Evolutionary conservation across 2,797 vertebrate genomes (phyloP).

Genomic region (Enteromius mattozi): DNA sequence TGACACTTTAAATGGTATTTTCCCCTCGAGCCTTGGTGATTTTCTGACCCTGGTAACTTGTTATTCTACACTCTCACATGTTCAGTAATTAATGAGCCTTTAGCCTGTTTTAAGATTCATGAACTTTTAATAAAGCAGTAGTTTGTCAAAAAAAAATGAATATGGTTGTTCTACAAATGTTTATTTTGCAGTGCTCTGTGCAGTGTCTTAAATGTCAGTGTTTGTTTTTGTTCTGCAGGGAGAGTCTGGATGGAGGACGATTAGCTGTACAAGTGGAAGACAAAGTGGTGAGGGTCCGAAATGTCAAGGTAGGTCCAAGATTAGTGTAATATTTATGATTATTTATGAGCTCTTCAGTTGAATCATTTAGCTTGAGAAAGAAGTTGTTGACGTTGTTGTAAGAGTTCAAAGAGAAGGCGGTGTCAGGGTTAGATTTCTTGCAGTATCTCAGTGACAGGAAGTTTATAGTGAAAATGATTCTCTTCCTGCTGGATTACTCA

Average conservation of each 20-base stretch:
- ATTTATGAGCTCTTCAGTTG: not conserved
- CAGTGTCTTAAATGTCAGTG: not conserved
- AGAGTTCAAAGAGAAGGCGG: not conserved
- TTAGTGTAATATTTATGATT: not conserved
- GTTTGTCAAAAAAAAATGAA: not conserved
- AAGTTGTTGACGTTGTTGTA: slow-evolving; percentile 23
- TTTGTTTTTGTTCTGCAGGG: slow-evolving; percentile 80
- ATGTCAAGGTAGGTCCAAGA: slow-evolving; percentile 84
- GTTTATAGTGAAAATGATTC: slow-evolving; percentile 69
- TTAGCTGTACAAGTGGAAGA: slow-evolving; percentile 90
- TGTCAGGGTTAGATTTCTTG: slow-evolving; percentile 28
- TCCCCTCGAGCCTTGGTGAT: not conserved
- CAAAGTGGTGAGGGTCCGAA: slow-evolving; percentile 88
- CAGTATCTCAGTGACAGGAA: slow-evolving; percentile 70
- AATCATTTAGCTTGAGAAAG: not conserved
- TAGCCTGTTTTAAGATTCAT: not conserved
- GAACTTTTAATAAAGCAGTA: not conserved
- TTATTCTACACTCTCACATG: not conserved
- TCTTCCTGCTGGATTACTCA: slow-evolving; percentile 68
- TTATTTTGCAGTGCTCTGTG: not conserved
- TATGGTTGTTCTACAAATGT: slow-evolving; percentile 8
- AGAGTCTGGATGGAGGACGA: slow-evolving; percentile 84
- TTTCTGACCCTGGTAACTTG: not conserved
- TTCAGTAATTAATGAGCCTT: not conserved
- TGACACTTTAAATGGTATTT: not conserved